Base-by-base conservation (phyloP, 2,113 vertebrate species). In the Neofelis nebulosa region DNA sequence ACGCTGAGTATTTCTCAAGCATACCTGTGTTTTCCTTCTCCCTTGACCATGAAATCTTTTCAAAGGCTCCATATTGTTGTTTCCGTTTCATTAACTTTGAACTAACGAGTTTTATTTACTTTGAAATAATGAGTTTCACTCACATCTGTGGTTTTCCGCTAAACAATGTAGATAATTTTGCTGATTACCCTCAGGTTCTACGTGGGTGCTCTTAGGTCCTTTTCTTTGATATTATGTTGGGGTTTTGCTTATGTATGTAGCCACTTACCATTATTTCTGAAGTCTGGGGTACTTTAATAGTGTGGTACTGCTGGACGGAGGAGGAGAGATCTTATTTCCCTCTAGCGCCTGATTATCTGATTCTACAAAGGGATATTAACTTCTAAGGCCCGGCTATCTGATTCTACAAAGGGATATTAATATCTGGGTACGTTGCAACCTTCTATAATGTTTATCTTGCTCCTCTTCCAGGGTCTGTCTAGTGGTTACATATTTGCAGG, bases 81-180 rank as follows among this genome's bases (percentile, higher is more conserved):
- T 91, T 86, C 31, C 74, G 52, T 87, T 65, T 92, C 50, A 48
- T 81, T 92, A 74, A 74, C 48, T 95, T 94, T 82, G 41, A 93
- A 89, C 89, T 74, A 71, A 63, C 0, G 25, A 45, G 25, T 90
- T 90, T 86, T 41, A 55, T 74, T 92, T 66, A 74, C 65, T 96
- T 94, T 90, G 50, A 96, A 92, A 94, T 80, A 71, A 63, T 10
- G 25, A 45, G 1, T 92, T 96, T 81, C 57, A 76, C 31, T 94
- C 83, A 97, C 8, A 88, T 92, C 48, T 91, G 3, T 45, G 29
- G 23, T 48, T 85, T 84, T 89, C 8, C 14, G 25, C 91, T 84
- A 91, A 94, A 84, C 21, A 36, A 33, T 73, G n/a, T 29, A 84
- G 23, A 80, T 84, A 80, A n/a, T 89, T 91, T 94, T 13, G 84